Percentiles rank a stretch among this genome's conserved stretches.
Conservation (phyloP, 2,113 vertebrate genomes). For the Phrynosoma platyrhinos region DNA sequence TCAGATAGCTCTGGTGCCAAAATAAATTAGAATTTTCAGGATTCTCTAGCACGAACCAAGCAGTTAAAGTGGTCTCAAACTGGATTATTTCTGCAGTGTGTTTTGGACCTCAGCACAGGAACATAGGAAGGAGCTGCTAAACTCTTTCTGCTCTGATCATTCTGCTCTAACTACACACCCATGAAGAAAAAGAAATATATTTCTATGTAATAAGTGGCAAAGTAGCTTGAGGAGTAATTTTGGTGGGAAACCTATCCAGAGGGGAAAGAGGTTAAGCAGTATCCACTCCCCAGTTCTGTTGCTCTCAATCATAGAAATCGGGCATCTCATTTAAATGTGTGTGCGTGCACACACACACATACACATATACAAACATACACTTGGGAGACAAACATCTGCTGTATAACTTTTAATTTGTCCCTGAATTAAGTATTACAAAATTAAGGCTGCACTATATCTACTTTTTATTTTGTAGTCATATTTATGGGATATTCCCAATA, state of each 20-base stretch:
- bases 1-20: too few relatives aligned
- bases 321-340: not conserved
- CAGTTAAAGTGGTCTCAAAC: too few relatives aligned
- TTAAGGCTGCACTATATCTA: not conserved
- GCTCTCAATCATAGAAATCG: not conserved
- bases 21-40: too few relatives aligned
- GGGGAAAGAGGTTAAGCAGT: not conserved
- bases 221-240: not conserved
- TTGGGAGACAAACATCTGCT: not conserved
- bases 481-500: not conserved
- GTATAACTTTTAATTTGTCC: not conserved
- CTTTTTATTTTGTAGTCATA: not conserved
- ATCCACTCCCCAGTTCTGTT: not conserved
- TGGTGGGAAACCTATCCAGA: not conserved
- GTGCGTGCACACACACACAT: too few relatives aligned
- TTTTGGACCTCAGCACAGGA: too few relatives aligned
- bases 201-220: not conserved
- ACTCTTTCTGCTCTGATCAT: too few relatives aligned
- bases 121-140: not conserved
- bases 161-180: not conserved
- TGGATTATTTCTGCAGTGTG: too few relatives aligned
- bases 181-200: not conserved
- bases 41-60: too few relatives aligned
- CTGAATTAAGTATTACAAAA: not conserved
- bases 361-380: not conserved